phyloP scores from a whole-genome alignment of 35 echinoderm and acorn worm genomes.

The Chiridota heheva region DNA sequence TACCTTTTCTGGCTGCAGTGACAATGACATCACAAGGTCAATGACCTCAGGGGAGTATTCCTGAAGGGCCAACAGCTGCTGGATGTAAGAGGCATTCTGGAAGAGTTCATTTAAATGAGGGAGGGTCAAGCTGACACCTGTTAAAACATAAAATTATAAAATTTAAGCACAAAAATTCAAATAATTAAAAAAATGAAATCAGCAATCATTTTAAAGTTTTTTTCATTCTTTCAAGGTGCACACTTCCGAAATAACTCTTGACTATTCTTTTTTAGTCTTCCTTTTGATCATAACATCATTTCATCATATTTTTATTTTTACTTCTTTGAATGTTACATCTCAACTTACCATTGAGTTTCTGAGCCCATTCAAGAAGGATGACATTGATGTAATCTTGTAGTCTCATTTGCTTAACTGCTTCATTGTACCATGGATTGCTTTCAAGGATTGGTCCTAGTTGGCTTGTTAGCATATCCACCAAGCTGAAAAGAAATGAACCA shows the following conservation, averaged over 20 bases:
- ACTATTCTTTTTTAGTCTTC: too few relatives aligned
- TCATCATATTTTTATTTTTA: too few relatives aligned
- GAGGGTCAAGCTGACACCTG: conserved; percentile 46
- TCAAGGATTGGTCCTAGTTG: not conserved
- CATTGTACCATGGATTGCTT: conserved; percentile 2
- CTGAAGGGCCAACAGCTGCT: conserved; percentile 43
- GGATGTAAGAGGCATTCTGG: conserved; percentile 29
- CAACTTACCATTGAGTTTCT: conserved; percentile 16
- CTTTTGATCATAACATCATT: too few relatives aligned
- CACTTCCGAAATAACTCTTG: too few relatives aligned
- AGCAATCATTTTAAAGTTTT: too few relatives aligned
- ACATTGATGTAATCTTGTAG: conserved; percentile 12
- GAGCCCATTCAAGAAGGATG: conserved; percentile 18
- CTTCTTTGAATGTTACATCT: too few relatives aligned
- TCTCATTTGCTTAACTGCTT: not conserved
- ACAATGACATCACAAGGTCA: conserved; percentile 55
- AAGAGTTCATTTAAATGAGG: conserved; percentile 62
- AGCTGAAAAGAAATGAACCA: not conserved
- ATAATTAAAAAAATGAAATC: too few relatives aligned
- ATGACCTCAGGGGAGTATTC: conserved; percentile 67
- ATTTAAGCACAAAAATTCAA: too few relatives aligned
- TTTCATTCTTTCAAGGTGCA: too few relatives aligned
- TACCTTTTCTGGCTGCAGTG: conserved; percentile 54
- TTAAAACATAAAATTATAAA: not conserved
- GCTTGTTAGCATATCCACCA: not conserved